Percentiles rank a stretch among this genome's conserved stretches.
These are phyloP conservation scores for Crotalus horridus DNA, from an alignment of 2,113 vertebrate genomes.

Conservation along the genomic window DNA sequence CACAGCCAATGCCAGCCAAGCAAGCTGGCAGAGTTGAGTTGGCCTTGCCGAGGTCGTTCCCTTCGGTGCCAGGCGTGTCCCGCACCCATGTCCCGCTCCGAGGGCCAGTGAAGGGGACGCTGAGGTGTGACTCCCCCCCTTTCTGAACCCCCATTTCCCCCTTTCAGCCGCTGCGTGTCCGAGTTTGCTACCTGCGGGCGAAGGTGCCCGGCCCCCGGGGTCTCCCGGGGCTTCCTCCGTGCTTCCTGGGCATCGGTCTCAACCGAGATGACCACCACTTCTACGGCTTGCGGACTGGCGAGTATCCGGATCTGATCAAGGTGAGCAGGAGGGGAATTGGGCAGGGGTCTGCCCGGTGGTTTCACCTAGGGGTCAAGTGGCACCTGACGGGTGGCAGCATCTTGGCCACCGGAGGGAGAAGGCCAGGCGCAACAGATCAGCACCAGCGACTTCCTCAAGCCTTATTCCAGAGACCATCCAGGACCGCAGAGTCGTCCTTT, in stretches of 20 bases:
- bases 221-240: slow-evolving; percentile 67
- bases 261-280: slow-evolving; percentile 62
- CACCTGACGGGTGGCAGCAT: neutral
- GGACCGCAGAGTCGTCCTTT: too few species aligned
- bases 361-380: neutral
- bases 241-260: slow-evolving; percentile 70
- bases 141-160: neutral
- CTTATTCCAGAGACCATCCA: too few species aligned
- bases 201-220: slow-evolving; percentile 65
- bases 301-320: slow-evolving; percentile 90
- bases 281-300: slow-evolving; percentile 83
- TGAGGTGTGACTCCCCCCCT: neutral
- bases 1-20: too few species aligned
- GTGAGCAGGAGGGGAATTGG: slow-evolving; percentile 52
- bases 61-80: too few species aligned
- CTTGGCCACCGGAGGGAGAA: neutral
- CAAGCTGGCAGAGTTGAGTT: too few species aligned
- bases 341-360: neutral
- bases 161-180: slow-evolving; percentile 74
- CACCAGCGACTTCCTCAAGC: too few species aligned
- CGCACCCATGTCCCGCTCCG: too few species aligned
- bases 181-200: slow-evolving; percentile 91
- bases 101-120: neutral
- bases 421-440: too few species aligned
- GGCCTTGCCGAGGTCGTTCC: too few species aligned